Evolutionary conservation across 2,113 vertebrate species (phyloP).

Genomic region (Gavialis gangeticus): DNA sequence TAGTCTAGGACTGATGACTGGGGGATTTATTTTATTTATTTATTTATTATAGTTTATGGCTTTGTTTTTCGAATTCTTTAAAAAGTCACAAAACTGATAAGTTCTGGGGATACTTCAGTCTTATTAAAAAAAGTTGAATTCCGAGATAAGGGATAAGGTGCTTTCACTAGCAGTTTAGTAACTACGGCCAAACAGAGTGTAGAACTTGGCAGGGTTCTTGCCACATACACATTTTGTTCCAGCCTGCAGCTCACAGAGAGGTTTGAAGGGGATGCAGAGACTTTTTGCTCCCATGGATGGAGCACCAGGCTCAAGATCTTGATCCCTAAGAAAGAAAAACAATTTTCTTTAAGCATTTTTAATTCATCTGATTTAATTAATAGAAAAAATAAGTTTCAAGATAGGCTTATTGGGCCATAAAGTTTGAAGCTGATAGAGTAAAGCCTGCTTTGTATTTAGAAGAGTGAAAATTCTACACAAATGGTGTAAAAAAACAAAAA

Average conservation of each 20-base stretch:
- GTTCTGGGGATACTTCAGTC: slow-evolving; percentile 59
- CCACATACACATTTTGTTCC: slow-evolving; percentile 89
- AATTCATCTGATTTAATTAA: background rate
- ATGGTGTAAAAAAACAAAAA: background rate
- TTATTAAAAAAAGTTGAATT: slow-evolving; percentile 58
- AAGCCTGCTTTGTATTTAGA: background rate
- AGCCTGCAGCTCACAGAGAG: slow-evolving; percentile 85
- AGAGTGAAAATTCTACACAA: background rate
- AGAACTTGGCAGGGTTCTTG: slow-evolving; percentile 91
- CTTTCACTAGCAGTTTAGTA: slow-evolving; percentile 81
- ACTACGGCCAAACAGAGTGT: slow-evolving; percentile 97
- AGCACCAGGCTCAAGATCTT: slow-evolving; percentile 96
- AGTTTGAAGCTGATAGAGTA: background rate
- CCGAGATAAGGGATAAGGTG: slow-evolving; percentile 18
- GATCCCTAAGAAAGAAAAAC: slow-evolving; percentile 85
- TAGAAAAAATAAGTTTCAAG: background rate
- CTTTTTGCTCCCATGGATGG: slow-evolving; percentile 99
- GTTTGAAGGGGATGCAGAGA: slow-evolving; percentile 95
- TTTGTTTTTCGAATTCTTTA: slow-evolving; percentile 67
- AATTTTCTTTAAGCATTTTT: background rate
- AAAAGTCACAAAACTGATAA: slow-evolving; percentile 77
- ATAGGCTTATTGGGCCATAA: background rate
- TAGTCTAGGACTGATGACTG: slow-evolving; percentile 66
- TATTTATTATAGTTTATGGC: slow-evolving; percentile 38
- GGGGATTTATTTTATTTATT: background rate